These are phyloP conservation scores for Pygoscelis adeliae DNA, from an alignment of 2,113 vertebrate species.

Conservation along the genomic window DNA sequence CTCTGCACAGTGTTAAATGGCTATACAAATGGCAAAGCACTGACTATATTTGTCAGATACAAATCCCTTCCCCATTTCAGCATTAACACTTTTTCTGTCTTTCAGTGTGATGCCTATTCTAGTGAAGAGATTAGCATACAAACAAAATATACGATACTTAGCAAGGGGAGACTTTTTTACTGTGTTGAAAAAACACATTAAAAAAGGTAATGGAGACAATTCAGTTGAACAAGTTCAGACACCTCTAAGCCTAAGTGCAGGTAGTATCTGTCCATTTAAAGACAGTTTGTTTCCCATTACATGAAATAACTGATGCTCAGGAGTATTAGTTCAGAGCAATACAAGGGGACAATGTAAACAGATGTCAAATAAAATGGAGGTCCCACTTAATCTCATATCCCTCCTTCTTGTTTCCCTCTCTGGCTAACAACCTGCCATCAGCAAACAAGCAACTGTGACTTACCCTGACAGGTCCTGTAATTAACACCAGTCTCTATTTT, in stretches of 20 bases:
- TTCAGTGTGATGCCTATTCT: background rate
- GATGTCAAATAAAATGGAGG: background rate
- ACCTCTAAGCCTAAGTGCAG: background rate
- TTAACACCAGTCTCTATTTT: background rate
- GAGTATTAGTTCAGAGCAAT: background rate
- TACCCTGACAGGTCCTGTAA: background rate
- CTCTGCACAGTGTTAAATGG: background rate
- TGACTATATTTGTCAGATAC: background rate
- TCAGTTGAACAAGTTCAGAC: background rate
- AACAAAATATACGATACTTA: background rate
- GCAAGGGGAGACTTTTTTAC: background rate
- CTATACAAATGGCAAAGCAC: background rate
- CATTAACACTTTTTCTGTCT: background rate
- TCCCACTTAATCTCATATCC: background rate
- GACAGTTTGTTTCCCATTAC: background rate
- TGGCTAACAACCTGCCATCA: background rate
- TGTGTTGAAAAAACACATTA: background rate
- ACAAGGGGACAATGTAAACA: background rate
- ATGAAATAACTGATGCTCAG: background rate
- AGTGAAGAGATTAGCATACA: background rate
- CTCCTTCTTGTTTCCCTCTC: background rate
- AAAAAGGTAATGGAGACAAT: background rate
- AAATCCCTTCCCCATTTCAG: background rate
- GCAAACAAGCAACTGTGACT: background rate
- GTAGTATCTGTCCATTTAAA: background rate